Base-by-base conservation (phyloP, 2,797 vertebrate species). In the Poliocrania exsul region DNA sequence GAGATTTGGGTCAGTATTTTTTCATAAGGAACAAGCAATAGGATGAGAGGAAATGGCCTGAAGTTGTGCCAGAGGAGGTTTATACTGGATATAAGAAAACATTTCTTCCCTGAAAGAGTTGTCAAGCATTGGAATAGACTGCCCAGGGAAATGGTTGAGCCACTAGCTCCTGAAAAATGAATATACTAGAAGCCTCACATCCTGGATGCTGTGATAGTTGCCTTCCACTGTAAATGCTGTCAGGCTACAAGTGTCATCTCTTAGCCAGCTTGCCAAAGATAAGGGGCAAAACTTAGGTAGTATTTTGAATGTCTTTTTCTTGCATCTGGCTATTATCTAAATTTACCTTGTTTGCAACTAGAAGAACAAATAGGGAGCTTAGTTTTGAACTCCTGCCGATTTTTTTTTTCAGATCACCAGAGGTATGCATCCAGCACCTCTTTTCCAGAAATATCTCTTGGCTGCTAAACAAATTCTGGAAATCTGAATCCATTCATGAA, bases 401-500 rank as follows among this genome's bases (percentile, higher is more conserved):
- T 88, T 83, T 78, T 88, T 81, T 78, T 88, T 88, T 80, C 72
- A 81, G 65, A 80, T 88, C 93, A 96, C 87, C 89, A 91, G 66
- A 69, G 82, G 91, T 70, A 88, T 90, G 86, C 23, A 44, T 44
- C 87, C 80, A 86, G 37, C n/a, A 86, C 26, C 74, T 58, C 73
- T 77, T 66, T 88, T 90, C 64, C 67, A 96, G 91, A 97, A 86
- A 91, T 87, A 75, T 75, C 71, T 88, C 42, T 46, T 93, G 93
- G 82, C 90, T 89, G 72, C 82, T 53, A 31, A 50, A 94, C 89
- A 86, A 95, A 91, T 71, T 88, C 93, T 93, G 79, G 97, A 97
- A 97, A 97, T 87, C 51, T 94, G 96, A 98, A 93, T 96, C 96
- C 97, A 97, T 97, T 98, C 93, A 97, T 97, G 92, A 97, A 97